Conservation (phyloP, 2,888 invertebrate species). For the Lagria hirta region DNA sequence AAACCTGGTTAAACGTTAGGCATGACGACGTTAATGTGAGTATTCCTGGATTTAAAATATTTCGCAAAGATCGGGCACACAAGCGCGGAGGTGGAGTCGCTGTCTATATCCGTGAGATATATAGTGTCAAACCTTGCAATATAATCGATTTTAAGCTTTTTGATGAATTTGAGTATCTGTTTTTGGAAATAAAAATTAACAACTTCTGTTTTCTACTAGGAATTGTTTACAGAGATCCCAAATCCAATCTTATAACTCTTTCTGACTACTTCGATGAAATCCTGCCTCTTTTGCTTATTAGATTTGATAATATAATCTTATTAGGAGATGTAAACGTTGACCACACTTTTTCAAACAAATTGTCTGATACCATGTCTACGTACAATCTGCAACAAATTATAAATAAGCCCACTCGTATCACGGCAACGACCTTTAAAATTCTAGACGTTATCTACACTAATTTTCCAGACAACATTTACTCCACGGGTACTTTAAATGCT, state of each 20-base stretch:
- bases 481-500: not conserved
- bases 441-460: not conserved
- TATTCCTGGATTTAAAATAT: no score
- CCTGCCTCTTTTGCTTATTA: not conserved
- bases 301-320: not conserved
- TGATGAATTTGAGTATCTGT: no score
- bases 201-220: no score
- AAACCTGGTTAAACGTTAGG: no score
- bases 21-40: no score
- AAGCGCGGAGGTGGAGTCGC: no score
- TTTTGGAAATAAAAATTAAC: no score
- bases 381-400: not conserved
- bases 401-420: slow-evolving; percentile 1
- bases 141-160: no score
- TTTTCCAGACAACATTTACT: not conserved
- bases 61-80: no score
- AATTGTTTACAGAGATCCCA: not conserved
- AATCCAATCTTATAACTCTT: not conserved
- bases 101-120: no score
- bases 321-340: slow-evolving; percentile 3
- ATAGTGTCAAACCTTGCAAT: no score
- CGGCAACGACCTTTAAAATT: not conserved
- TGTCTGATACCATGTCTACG: not conserved
- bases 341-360: not conserved
- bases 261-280: not conserved